Evolutionary conservation across 2,888 invertebrate species (phyloP), one percentile per base, ranked within the genome.

Genomic region (Zonitis immaculata): DNA sequence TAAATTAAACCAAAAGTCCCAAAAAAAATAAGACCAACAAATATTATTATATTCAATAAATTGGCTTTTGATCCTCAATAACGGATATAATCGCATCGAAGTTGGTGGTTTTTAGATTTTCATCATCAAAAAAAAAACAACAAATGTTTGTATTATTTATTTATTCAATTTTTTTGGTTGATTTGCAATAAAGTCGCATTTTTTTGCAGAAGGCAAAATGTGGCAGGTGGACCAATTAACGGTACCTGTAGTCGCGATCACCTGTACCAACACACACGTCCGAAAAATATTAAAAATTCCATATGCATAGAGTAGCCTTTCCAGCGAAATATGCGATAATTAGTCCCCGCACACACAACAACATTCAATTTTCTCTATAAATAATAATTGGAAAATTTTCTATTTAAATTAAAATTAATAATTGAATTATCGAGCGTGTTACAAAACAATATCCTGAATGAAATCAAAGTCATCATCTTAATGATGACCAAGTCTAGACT

Each of bases 201-300:
- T 58, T 62, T 66, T 67, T 66, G 60, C 59, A 56, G 55, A 35
- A 60, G 28, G 54, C 51, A 58, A 18, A 35, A 35, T 35, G 44
- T 47, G 57, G 66, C 74, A 74, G 74, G 74, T 74, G 74, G 69
- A 69, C 71, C 73, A 73, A 73, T 74, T 74, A 74, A 74, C 74
- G 74, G 74, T 71, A 74, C 73, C 68, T 70, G 72, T 73, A 73
- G 73, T 73, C 68, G 68, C 67, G 64, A 73, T 74, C 74, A 74
- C 74, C 74, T 74, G 73, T 73, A 64, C 65, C 62, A 61, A 65
- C 59, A 62, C 71, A 67, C 69, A 68, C 57, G 51, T 58, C 53
- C 32, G 52, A 63, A 64, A 60, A 61, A 58, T 55, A 57, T 63
- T 62, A 57, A 65, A 64, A 65, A 66, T 66, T 67, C 64, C 62